A percentile compares a stretch with the other conserved stretches of the same genome.
Conservation (phyloP, 2,888 invertebrate species). For the Eucriotettix oculatus region DNA sequence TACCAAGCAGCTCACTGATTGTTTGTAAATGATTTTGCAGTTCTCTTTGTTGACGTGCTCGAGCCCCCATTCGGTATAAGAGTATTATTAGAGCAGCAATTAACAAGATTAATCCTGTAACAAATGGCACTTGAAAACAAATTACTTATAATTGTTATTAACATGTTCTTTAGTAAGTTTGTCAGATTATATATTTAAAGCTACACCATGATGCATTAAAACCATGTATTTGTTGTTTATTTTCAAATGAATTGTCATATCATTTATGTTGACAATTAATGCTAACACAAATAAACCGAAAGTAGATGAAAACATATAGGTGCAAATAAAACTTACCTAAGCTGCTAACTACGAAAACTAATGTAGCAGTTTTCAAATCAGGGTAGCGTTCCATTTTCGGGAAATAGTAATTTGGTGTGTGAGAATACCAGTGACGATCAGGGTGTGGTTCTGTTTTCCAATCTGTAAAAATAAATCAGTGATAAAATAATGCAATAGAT, state of each 20-base stretch:
- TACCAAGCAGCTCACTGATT: constrained; percentile 49
- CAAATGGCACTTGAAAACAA: neutral
- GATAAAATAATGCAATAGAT: neutral
- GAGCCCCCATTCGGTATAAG: constrained; percentile 42
- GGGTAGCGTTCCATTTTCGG: constrained; percentile 48
- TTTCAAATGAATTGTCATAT: too few species aligned
- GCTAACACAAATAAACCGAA: neutral
- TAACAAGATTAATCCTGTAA: constrained; percentile 36
- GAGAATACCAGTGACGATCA: constrained; percentile 43
- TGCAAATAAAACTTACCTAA: constrained; percentile 26
- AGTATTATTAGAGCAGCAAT: constrained; percentile 44
- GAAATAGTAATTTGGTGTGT: constrained; percentile 54
- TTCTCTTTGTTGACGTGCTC: constrained; percentile 42
- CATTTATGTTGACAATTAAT: too few species aligned
- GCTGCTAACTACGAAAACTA: constrained; percentile 45
- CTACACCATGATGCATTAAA: too few species aligned
- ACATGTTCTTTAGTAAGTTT: too few species aligned
- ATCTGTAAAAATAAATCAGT: constrained; percentile 23
- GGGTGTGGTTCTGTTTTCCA: constrained; percentile 31
- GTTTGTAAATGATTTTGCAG: constrained; percentile 49
- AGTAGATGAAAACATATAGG: neutral
- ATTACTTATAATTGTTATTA: too few species aligned
- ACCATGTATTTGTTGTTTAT: too few species aligned
- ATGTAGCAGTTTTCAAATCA: constrained; percentile 45
- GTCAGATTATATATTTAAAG: too few species aligned